These are phyloP conservation scores for Mamestra configurata DNA, from an alignment of 1,140 invertebrate species.

Conservation along the genomic window DNA sequence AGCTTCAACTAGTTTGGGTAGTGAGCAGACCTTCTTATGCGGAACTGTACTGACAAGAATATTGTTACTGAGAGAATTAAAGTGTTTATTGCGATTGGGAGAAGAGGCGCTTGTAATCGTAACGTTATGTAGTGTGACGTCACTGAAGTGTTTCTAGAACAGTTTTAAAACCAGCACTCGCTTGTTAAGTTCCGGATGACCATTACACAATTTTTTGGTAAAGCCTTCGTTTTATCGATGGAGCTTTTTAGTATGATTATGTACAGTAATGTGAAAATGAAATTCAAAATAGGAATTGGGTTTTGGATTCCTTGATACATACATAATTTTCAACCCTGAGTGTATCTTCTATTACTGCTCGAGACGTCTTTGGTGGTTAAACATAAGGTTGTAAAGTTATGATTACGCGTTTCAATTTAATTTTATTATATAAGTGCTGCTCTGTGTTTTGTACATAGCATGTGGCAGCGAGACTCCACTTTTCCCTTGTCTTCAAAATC, in stretches of 20 bases:
- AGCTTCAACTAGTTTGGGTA: constrained; percentile 3
- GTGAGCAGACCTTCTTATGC: constrained; percentile 44
- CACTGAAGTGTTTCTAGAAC: neutral
- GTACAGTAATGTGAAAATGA: no score
- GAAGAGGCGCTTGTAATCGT: constrained; percentile 7
- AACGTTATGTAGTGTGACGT: constrained; percentile 2
- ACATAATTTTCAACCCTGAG: no score
- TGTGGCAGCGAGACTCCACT: constrained; percentile 53
- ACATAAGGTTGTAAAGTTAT: constrained; percentile 3
- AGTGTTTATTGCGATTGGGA: constrained; percentile 21
- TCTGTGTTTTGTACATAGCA: constrained; percentile 75
- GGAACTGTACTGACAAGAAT: constrained; percentile 31
- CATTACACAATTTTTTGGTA: no score
- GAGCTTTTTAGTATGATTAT: no score
- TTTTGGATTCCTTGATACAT: no score
- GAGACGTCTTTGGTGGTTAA: neutral
- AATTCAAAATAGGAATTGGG: no score
- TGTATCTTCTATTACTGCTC: no score
- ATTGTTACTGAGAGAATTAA: constrained; percentile 33
- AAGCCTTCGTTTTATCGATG: no score
- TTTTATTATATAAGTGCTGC: constrained; percentile 48
- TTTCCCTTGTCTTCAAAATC: neutral
- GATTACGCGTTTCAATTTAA: constrained; percentile 12
- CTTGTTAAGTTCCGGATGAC: no score
- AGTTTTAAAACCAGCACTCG: neutral